These are phyloP conservation scores for Bibio marci DNA, from an alignment of 2,888 invertebrate genomes.

Conservation along the genomic window DNA sequence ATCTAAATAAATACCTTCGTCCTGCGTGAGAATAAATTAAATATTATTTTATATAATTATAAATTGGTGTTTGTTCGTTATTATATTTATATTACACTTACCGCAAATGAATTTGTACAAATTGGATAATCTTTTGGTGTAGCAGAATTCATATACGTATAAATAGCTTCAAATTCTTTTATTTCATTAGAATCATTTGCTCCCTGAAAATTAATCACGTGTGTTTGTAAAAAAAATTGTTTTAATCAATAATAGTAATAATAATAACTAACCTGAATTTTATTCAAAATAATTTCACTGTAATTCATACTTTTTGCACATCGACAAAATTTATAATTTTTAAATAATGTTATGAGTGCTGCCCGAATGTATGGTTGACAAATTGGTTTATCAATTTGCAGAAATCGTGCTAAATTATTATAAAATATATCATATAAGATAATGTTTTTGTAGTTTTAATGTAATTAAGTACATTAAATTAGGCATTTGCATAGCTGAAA, in stretches of 20 bases:
- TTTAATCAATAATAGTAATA: no score
- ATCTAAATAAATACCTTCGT: no score
- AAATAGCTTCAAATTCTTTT: slow-evolving; percentile 1
- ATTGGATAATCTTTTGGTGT: background rate
- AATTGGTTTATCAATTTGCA: background rate
- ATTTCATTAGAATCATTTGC: background rate
- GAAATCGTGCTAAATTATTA: background rate
- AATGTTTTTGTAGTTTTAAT: no score
- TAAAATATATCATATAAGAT: no score
- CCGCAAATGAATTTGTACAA: background rate
- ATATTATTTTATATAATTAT: no score
- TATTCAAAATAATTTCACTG: background rate
- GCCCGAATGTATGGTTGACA: slow-evolving; percentile 1
- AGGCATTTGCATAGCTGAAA: no score
- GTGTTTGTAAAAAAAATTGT: no score
- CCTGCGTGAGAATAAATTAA: no score
- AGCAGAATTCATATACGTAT: background rate
- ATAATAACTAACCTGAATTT: background rate
- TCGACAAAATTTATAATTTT: background rate
- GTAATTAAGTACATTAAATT: no score
- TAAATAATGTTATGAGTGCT: background rate
- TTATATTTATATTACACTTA: no score
- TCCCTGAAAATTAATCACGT: background rate
- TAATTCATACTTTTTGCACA: slow-evolving; percentile 3
- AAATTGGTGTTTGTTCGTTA: no score